Evolutionary conservation across 2,797 vertebrate genomes (phyloP).

Genomic region (Phataginus tricuspis): DNA sequence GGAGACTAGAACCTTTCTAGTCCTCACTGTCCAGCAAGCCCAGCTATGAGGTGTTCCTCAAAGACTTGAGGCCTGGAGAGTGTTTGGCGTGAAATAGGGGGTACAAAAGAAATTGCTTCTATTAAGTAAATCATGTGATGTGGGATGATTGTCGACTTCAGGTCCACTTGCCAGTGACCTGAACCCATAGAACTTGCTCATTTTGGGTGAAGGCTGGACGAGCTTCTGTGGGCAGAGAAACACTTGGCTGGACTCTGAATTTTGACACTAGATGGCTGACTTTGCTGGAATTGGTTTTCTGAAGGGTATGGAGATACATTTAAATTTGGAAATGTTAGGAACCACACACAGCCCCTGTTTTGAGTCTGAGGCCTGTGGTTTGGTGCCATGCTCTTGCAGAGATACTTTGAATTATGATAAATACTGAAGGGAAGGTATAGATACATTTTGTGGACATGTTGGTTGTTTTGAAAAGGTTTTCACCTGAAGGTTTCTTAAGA

Average conservation of each 20-base stretch:
- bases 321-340: not conserved
- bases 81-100: not conserved
- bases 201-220: not conserved
- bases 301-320: not conserved
- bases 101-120: not conserved
- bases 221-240: not conserved
- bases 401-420: not conserved
- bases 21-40: not conserved
- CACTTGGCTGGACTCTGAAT: not conserved
- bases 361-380: not conserved
- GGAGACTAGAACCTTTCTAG: not conserved
- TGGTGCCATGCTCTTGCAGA: not conserved
- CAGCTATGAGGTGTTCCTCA: not conserved
- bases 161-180: not conserved
- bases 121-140: not conserved
- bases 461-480: not conserved
- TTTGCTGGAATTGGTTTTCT: not conserved
- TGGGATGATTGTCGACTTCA: not conserved
- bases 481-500: not conserved
- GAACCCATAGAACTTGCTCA: not conserved
- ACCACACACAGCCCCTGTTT: not conserved
- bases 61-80: not conserved
- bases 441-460: not conserved
- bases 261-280: not conserved
- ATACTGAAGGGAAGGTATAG: not conserved